These are phyloP conservation scores for Hylia prasina DNA, from an alignment of 2,113 vertebrate genomes.

Conservation along the genomic window DNA sequence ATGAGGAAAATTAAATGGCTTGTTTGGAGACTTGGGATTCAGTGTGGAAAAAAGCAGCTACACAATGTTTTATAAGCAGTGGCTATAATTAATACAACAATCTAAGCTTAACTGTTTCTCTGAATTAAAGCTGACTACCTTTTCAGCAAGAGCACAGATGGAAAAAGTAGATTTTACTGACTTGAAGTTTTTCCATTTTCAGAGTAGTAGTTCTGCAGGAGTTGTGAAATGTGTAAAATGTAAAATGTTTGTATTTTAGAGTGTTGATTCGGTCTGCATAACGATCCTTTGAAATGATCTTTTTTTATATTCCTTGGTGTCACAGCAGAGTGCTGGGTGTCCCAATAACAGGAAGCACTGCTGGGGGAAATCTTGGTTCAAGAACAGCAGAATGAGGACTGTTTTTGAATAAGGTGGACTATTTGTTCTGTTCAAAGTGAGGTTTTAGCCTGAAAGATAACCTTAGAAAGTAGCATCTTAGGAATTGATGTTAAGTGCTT, in stretches of 20 bases:
- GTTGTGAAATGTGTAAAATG: background rate
- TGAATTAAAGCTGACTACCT: background rate
- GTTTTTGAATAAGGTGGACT: background rate
- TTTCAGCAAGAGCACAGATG: background rate
- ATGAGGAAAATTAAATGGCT: slow-evolving; percentile 4
- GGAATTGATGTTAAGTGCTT: background rate
- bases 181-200: background rate
- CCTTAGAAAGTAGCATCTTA: background rate
- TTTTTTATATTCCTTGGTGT: background rate
- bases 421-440: background rate
- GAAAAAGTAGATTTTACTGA: background rate
- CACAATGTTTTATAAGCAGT: background rate
- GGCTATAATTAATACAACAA: slow-evolving; percentile 12
- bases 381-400: background rate
- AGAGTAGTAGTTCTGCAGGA: background rate
- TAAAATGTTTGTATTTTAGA: background rate
- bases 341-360: fast-evolving
- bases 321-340: background rate
- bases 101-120: background rate
- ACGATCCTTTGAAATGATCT: background rate
- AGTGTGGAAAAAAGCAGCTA: background rate
- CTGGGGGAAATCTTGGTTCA: background rate
- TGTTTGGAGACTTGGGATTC: slow-evolving; percentile 28
- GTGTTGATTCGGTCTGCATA: background rate
- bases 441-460: background rate